Conservation (phyloP, 2,888 invertebrate species). For the Drosophila basisetae region DNA sequence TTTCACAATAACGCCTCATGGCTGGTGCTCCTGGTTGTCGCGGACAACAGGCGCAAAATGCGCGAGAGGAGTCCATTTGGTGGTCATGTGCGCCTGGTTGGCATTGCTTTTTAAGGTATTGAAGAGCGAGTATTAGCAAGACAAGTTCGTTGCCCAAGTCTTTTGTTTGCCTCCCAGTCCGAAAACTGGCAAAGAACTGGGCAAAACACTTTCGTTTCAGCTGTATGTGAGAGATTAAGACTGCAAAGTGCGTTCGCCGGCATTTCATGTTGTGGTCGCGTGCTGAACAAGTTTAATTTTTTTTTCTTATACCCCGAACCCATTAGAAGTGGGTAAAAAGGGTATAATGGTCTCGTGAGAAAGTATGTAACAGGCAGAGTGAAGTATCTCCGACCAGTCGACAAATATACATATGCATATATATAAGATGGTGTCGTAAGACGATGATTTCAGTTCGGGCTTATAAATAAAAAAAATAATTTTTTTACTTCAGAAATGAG, state of each 20-base stretch:
- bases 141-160: constrained; percentile 75
- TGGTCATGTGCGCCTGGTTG: constrained; percentile 71
- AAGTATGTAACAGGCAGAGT: not conserved
- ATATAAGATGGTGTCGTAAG: not conserved
- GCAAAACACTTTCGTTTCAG: constrained; percentile 70
- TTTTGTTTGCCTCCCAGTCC: constrained; percentile 58
- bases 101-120: constrained; percentile 78
- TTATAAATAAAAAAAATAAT: not conserved
- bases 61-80: constrained; percentile 9
- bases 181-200: constrained; percentile 54
- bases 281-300: constrained; percentile 51
- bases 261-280: constrained; percentile 60
- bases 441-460: not conserved
- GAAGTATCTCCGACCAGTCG: not conserved
- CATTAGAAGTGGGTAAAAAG: not conserved
- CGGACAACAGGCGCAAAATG: constrained; percentile 44
- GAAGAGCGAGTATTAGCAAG: constrained; percentile 49
- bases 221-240: constrained; percentile 29
- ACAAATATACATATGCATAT: not conserved
- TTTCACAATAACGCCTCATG: constrained; percentile 7
- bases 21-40: constrained; percentile 41
- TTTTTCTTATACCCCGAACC: constrained; percentile 21
- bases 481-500: not conserved
- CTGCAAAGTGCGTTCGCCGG: constrained; percentile 39
- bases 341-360: not conserved